Evolutionary conservation across 1,140 invertebrate genomes (phyloP).

Genomic region (Phthorimaea operculella): DNA sequence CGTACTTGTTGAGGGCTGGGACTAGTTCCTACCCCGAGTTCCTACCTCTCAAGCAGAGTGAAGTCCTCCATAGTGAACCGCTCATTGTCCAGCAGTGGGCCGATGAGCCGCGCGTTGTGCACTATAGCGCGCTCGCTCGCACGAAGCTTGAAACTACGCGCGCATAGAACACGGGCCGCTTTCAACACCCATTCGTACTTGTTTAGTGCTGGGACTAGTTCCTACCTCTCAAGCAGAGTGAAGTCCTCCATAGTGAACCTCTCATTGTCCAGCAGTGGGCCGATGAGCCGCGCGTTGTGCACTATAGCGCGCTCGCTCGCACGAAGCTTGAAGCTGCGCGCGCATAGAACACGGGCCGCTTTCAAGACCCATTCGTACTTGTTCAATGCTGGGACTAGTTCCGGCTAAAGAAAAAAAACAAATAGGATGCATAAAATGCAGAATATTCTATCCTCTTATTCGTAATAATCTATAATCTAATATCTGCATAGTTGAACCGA

Average conservation of each 20-base stretch:
- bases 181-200: constrained; percentile 70
- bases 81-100: constrained; percentile 83
- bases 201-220: constrained; percentile 51
- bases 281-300: constrained; percentile 93
- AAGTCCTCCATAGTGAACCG: constrained; percentile 93
- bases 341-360: constrained; percentile 70
- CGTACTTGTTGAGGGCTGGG: constrained; percentile 50
- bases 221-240: constrained; percentile 86
- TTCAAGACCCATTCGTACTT: constrained; percentile 70
- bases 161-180: constrained; percentile 71
- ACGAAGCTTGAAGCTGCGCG: constrained; percentile 68
- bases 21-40: constrained; percentile 49
- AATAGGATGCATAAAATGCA: background rate
- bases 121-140: constrained; percentile 77
- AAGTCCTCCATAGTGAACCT: constrained; percentile 93
- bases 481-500: too few species aligned
- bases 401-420: constrained; percentile 34
- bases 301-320: constrained; percentile 77
- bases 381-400: constrained; percentile 53
- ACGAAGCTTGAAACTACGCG: constrained; percentile 68
- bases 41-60: constrained; percentile 82
- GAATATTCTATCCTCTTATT: too few species aligned
- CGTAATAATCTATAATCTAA: too few species aligned
- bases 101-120: constrained; percentile 91
- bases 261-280: constrained; percentile 83